Conservation (phyloP, 2,888 invertebrate genomes). For the Plemyria rubiginata region DNA sequence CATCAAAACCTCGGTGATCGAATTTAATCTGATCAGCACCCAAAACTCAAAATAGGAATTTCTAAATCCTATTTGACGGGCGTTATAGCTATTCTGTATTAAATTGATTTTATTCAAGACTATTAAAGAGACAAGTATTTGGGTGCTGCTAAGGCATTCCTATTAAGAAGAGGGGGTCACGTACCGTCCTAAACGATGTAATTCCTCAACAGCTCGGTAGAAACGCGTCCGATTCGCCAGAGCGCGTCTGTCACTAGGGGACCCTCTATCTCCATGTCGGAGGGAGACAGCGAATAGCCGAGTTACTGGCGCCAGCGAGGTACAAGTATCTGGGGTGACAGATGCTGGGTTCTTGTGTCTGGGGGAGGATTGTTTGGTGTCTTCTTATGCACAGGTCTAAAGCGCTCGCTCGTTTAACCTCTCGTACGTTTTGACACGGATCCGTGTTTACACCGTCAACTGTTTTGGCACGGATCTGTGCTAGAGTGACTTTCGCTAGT, state of each 20-base stretch:
- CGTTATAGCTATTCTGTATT: no score
- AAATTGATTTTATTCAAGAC: no score
- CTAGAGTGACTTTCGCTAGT: no score
- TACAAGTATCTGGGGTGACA: neutral
- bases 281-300: constrained; percentile 37
- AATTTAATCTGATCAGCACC: no score
- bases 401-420: no score
- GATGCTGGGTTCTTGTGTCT: constrained; percentile 2
- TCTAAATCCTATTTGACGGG: no score
- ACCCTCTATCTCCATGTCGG: constrained; percentile 37
- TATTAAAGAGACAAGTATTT: no score
- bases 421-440: no score
- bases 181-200: neutral
- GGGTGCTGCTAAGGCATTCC: neutral
- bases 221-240: constrained; percentile 32
- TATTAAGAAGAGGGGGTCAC: neutral
- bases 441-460: no score
- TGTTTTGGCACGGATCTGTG: no score
- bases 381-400: neutral
- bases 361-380: neutral
- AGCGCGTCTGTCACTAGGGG: constrained; percentile 33
- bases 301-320: constrained; percentile 10
- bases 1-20: neutral
- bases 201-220: constrained; percentile 35
- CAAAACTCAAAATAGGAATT: no score